Conservation (phyloP, 1,140 invertebrate genomes). For the Tetragonula clypearis region DNA sequence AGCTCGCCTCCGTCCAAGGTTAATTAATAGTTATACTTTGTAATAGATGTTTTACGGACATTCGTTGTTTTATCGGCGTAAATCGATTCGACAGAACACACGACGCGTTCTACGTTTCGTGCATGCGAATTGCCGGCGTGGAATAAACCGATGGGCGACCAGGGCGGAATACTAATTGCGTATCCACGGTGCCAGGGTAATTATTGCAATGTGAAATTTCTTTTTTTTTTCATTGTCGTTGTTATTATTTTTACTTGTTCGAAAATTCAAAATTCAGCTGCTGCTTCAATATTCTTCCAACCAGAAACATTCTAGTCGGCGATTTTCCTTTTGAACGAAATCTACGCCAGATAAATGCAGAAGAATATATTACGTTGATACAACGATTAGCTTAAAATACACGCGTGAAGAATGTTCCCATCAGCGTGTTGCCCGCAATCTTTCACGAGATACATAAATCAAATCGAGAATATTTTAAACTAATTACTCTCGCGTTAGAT, state of each 20-base stretch:
- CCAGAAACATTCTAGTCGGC: not conserved
- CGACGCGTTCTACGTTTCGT: not conserved
- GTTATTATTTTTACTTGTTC: not conserved
- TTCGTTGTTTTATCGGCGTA: slow-evolving; percentile 1
- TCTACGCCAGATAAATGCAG: not conserved
- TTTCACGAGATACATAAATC: not conserved
- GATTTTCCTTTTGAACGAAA: not conserved
- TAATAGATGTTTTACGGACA: not conserved
- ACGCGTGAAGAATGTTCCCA: not conserved
- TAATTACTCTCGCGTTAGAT: slow-evolving; percentile 11
- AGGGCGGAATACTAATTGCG: slow-evolving; percentile 15
- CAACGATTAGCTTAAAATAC: not conserved
- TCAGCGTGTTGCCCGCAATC: not conserved
- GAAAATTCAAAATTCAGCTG: not conserved
- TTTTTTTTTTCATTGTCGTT: not conserved
- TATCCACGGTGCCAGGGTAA: not conserved
- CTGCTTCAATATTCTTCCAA: too few relatives aligned
- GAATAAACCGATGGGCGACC: slow-evolving; percentile 14
- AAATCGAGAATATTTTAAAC: not conserved
- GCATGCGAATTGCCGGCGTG: slow-evolving; percentile 8
- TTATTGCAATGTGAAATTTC: slow-evolving; percentile 3
- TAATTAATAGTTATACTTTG: not conserved
- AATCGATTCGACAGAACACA: slow-evolving; percentile 15
- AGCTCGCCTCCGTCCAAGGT: not conserved
- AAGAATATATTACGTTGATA: not conserved